Evolutionary conservation across 1,140 invertebrate species (phyloP).

Genomic region (Apis laboriosa): DNA sequence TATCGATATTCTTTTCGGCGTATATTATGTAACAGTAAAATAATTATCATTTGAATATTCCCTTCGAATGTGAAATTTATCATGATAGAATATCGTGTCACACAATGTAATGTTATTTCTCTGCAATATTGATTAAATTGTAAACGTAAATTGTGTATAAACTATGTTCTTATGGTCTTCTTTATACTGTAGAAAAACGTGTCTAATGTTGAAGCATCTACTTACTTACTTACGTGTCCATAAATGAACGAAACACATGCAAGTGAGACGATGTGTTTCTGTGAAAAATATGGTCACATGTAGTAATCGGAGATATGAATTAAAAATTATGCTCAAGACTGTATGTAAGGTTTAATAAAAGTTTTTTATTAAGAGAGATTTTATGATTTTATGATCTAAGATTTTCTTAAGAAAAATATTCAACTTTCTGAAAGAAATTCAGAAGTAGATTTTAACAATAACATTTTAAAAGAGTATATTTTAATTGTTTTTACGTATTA

Average conservation of each 20-base stretch:
- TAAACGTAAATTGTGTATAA: slow-evolving; percentile 21
- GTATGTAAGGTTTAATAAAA: too few species aligned
- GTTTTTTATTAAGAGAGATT: background rate
- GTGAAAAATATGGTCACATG: background rate
- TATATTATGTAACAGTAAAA: too few species aligned
- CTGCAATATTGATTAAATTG: slow-evolving; percentile 46
- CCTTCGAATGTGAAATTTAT: slow-evolving; percentile 4
- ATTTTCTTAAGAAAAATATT: background rate
- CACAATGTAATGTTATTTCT: slow-evolving; percentile 32
- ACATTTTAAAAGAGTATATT: background rate
- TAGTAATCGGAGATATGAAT: background rate
- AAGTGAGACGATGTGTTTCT: background rate
- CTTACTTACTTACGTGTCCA: background rate
- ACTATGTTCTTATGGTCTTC: slow-evolving; percentile 8
- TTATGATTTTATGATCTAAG: too few species aligned
- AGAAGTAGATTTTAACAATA: background rate
- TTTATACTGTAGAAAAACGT: background rate
- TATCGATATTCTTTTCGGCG: too few species aligned
- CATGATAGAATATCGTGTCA: slow-evolving; percentile 8
- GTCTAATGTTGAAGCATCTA: background rate
- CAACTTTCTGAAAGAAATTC: background rate
- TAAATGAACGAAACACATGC: background rate
- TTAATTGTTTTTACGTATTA: too few species aligned
- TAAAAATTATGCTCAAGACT: background rate
- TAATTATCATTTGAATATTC: background rate